A percentile compares a stretch with the other conserved stretches of the same genome.
Evolutionary conservation across 2,113 vertebrate genomes (phyloP).

Genomic region (Atlantisia rogersi): DNA sequence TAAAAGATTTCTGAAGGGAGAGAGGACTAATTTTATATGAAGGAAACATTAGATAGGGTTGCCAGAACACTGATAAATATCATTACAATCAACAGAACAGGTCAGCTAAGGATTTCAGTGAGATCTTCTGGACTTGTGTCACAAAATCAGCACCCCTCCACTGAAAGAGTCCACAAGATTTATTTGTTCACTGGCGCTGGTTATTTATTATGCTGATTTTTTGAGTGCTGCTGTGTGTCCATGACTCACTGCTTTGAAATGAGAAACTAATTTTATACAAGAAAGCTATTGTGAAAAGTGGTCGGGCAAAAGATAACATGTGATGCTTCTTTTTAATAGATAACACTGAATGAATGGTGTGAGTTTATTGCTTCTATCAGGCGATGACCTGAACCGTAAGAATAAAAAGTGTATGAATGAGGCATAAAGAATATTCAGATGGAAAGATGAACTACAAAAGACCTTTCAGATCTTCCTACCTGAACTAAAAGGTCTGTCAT

Average conservation of each 20-base stretch:
- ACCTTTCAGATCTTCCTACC: not conserved
- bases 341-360: not conserved
- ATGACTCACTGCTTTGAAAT: not conserved
- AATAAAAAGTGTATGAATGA: not conserved
- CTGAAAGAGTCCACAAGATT: not conserved
- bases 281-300: not conserved
- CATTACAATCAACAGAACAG: rapidly evolving
- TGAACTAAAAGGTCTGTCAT: not conserved
- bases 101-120: not conserved
- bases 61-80: not conserved
- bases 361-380: not conserved
- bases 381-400: not conserved
- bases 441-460: not conserved
- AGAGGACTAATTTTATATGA: not conserved
- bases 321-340: not conserved
- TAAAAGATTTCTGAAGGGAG: not conserved
- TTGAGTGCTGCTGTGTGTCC: not conserved
- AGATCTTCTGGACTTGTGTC: not conserved
- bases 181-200: not conserved
- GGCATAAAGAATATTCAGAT: not conserved
- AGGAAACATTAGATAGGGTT: not conserved
- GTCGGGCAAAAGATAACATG: not conserved
- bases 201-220: not conserved
- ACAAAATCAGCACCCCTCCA: not conserved
- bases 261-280: not conserved